phyloP scores from a whole-genome alignment of 1,140 invertebrate species.

The Atta texana region DNA sequence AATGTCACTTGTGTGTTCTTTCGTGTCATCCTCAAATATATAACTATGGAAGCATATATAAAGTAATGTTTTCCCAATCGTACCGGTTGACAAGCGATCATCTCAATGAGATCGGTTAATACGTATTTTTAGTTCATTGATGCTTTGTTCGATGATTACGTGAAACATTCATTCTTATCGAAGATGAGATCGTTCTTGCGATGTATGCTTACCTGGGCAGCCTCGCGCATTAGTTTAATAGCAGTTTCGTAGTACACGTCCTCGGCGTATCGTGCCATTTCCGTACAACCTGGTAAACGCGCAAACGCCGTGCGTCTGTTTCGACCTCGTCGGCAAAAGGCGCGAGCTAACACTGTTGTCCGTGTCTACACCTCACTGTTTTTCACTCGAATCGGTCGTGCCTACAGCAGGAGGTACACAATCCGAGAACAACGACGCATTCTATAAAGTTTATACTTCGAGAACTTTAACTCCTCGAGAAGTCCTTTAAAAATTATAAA shows the following conservation, averaged over 20 bases:
- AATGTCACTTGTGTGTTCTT: not conserved
- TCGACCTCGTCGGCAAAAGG: constrained; percentile 62
- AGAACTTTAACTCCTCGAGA: not conserved
- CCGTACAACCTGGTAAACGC: constrained; percentile 35
- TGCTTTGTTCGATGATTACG: not conserved
- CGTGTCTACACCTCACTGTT: constrained; percentile 43
- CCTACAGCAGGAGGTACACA: not conserved
- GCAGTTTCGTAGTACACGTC: constrained; percentile 86
- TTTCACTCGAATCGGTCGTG: constrained; percentile 51
- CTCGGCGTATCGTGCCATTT: constrained; percentile 71
- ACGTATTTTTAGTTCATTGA: not conserved
- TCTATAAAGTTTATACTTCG: not conserved
- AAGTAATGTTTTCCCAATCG: not conserved
- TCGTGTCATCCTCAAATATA: not conserved
- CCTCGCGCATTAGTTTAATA: constrained; percentile 85
- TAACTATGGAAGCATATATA: not conserved
- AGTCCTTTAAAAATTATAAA: not conserved
- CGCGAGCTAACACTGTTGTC: constrained; percentile 50
- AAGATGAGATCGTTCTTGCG: not conserved
- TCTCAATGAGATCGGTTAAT: not conserved
- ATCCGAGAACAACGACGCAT: constrained; percentile 41
- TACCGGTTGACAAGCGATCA: not conserved
- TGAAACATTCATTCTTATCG: not conserved
- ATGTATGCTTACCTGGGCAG: constrained; percentile 85
- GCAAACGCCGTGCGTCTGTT: not conserved